phyloP scores from a whole-genome alignment of 2,113 vertebrate species.

The Halcyon malimbica region DNA sequence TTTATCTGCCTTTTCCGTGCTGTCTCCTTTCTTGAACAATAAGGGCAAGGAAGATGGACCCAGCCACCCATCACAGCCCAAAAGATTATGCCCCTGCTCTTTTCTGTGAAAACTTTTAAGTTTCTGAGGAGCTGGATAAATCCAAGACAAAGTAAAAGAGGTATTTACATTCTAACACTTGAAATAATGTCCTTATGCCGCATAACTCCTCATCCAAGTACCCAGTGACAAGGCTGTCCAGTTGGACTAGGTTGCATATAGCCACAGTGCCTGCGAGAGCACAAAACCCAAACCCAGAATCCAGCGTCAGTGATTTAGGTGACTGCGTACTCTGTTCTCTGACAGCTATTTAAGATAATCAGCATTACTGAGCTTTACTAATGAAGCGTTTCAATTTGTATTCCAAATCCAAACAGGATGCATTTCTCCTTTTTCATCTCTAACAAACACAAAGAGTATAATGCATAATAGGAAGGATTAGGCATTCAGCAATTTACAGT shows the following conservation, averaged over 20 bases:
- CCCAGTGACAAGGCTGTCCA: constrained; percentile 1
- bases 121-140: constrained; percentile 24
- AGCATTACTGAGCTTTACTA: constrained; percentile 8
- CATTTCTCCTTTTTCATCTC: neutral
- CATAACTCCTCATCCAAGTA: constrained; percentile 34
- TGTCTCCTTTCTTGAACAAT: neutral
- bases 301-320: neutral
- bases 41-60: neutral
- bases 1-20: neutral
- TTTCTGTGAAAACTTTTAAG: neutral
- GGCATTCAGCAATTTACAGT: constrained; percentile 22
- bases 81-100: neutral
- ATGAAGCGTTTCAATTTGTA: neutral
- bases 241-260: neutral
- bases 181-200: constrained; percentile 37
- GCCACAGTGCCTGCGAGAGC: neutral
- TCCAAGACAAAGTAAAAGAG: neutral
- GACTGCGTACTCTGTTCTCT: neutral
- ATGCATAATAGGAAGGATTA: neutral
- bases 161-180: constrained; percentile 12
- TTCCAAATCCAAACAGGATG: neutral
- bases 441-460: neutral
- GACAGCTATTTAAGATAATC: neutral
- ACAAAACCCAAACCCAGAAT: neutral
- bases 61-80: neutral